A percentile compares a stretch with the other conserved stretches of the same genome.
Conservation (phyloP, 2,888 invertebrate genomes). For the Polyploca ridens region DNA sequence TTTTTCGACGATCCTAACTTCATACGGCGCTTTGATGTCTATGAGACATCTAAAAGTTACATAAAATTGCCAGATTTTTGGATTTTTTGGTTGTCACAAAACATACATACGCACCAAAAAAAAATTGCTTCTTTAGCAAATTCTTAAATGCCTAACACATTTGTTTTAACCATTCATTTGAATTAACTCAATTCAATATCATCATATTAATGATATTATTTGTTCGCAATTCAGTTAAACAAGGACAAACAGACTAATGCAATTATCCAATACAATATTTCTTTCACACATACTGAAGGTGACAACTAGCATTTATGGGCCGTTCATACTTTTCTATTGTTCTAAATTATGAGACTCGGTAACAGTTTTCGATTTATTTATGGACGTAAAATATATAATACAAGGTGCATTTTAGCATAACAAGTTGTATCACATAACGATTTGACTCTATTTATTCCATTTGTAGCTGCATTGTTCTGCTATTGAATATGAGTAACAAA, state of each 20-base stretch:
- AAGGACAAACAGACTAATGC: background rate
- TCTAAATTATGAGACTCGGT: background rate
- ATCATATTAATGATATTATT: too few species aligned
- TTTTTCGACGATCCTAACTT: too few species aligned
- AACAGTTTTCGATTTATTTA: background rate
- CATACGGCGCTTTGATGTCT: too few species aligned
- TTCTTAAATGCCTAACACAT: too few species aligned
- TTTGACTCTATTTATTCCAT: background rate
- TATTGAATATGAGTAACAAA: background rate
- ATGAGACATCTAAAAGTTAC: too few species aligned
- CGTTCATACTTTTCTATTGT: constrained; percentile 1
- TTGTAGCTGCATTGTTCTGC: background rate
- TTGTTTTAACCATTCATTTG: too few species aligned
- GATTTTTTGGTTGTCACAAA: too few species aligned
- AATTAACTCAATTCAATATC: too few species aligned
- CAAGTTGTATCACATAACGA: background rate
- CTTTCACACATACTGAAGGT: background rate
- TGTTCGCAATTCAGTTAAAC: too few species aligned
- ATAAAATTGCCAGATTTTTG: too few species aligned
- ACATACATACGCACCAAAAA: too few species aligned
- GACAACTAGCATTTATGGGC: background rate
- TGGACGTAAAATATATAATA: background rate
- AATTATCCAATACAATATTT: constrained; percentile 13
- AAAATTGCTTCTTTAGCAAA: too few species aligned
- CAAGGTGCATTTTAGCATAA: background rate